Conservation (phyloP, 2,797 vertebrate genomes). For the Enteromius afrohamiltoni region DNA sequence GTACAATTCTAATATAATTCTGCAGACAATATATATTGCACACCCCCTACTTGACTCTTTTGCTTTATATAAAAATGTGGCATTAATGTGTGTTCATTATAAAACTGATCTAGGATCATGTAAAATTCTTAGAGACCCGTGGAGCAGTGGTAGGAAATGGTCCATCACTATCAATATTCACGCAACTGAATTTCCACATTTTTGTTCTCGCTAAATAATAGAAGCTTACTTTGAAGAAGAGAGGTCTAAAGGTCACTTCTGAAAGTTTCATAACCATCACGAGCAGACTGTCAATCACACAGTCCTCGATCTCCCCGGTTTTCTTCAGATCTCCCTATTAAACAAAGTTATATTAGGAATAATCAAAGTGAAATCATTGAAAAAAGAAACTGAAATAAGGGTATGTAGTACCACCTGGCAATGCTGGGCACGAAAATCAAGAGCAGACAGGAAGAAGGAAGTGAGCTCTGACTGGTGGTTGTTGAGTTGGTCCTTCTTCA, state of each 20-base stretch:
- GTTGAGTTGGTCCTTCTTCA: conserved; percentile 86
- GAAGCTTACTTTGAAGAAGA: conserved; percentile 92
- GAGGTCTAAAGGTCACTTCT: conserved; percentile 91
- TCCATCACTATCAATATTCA: background rate
- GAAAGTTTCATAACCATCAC: conserved; percentile 96
- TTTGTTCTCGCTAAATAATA: background rate
- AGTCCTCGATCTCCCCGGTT: conserved; percentile 80
- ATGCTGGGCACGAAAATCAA: conserved; percentile 87
- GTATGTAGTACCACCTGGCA: conserved; percentile 82
- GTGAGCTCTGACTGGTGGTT: conserved; percentile 91
- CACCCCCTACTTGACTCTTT: no score
- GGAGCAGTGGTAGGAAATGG: background rate
- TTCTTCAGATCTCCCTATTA: conserved; percentile 83
- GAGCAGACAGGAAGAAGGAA: conserved; percentile 86
- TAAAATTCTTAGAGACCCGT: background rate
- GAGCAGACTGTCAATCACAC: conserved; percentile 86
- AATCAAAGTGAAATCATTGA: background rate
- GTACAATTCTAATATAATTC: no score
- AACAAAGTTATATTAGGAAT: background rate
- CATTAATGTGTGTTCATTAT: background rate
- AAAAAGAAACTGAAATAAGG: background rate
- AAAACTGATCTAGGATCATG: background rate
- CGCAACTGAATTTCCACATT: background rate
- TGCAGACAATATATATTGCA: no score
- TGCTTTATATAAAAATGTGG: background rate